Base-by-base conservation (phyloP, 2,797 vertebrate species). In the Aythya fuligula region DNA sequence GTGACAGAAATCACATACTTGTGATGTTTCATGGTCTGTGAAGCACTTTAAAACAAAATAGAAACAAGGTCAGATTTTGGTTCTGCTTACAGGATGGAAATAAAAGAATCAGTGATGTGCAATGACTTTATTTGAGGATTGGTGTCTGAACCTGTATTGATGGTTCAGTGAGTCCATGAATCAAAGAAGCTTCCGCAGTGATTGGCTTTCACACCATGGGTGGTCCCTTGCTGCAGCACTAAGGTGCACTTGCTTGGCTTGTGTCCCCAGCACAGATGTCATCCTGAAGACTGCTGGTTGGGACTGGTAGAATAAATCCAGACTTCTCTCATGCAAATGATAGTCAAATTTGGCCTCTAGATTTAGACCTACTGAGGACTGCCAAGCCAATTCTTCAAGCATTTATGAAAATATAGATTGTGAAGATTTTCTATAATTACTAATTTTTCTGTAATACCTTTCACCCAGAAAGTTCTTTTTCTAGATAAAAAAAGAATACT, bases 1-100 rank as follows among this genome's bases (percentile, higher is more conserved):
- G 47, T 90, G 73, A 78, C 57, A 91, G 61, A 83, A 95, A 95
- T 76, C 57, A 67, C 24, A 58, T 19, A 39, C 13, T 51, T 51
- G 24, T 51, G 24, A 51, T 51, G 24, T 69, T 19, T 92, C 43
- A 79, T 72, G 11, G 9, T 38, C 5, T 45, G 8, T 38, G 30
- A 38, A 56, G 32, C 28, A 4, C 2, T 78, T 73, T 62, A 53
- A 60, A 94, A 81, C 30, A 56, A 77, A 67, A 64, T 11, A 80
- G 43, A 83, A 47, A 22, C 8, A 73, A 8, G 3, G 13, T 30
- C 13, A 90, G 8, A 18, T 81, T 86, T 86, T 73, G 27, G 66
- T 43, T 30, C 8, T 85, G 20, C 11, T 72, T 72, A 39, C 25
- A 70, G 88, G 86, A 43, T 22, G 8, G 32, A 93, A 80, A 64